Percentiles rank a stretch among this genome's conserved stretches.
Evolutionary conservation across 2,888 invertebrate genomes (phyloP).

Genomic region (Ditylenchus weischeri): DNA sequence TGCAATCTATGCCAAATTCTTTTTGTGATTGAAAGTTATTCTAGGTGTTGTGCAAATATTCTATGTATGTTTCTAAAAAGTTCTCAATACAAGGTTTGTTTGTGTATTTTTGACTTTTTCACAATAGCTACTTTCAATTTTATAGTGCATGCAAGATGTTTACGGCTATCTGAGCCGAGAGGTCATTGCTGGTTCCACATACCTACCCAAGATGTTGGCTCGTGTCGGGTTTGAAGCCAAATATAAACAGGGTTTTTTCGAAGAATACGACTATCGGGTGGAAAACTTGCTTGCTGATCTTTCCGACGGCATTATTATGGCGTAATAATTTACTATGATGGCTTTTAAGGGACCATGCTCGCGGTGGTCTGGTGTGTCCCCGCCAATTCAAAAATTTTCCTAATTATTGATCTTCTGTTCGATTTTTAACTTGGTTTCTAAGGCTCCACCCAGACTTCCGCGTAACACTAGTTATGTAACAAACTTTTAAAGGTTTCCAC

Average conservation of each 20-base stretch:
- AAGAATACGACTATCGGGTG: background rate
- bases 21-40: conserved; percentile 2
- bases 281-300: background rate
- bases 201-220: conserved; percentile 16
- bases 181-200: conserved; percentile 10
- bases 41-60: background rate
- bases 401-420: no score
- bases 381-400: no score
- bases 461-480: no score
- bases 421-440: no score
- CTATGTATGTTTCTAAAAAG: conserved; percentile 1
- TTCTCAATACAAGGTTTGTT: conserved; percentile 10
- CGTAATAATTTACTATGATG: background rate
- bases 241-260: conserved; percentile 13
- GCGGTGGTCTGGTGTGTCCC: no score
- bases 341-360: no score
- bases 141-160: conserved; percentile 16
- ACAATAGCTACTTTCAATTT: background rate
- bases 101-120: background rate
- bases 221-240: conserved; percentile 12
- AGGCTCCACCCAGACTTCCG: no score
- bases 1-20: background rate
- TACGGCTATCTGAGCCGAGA: conserved; percentile 22
- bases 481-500: no score
- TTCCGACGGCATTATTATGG: conserved; percentile 3